phyloP scores from a whole-genome alignment of 1,140 invertebrate genomes.

The Caenorhabditis brenneri region DNA sequence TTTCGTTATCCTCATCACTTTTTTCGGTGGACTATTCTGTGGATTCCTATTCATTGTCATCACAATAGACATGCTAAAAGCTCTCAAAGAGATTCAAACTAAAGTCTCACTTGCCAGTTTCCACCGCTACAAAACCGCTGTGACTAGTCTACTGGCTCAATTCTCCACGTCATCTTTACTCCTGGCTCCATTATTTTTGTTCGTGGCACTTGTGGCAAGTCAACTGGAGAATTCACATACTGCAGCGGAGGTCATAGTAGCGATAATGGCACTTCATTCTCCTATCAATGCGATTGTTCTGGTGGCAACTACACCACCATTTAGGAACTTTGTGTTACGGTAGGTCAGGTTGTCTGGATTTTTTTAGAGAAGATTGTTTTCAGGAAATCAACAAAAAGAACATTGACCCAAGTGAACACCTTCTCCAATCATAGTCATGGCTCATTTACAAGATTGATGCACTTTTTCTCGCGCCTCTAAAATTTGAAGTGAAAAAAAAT shows the following conservation, averaged over 20 bases:
- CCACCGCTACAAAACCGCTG: not conserved
- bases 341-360: not conserved
- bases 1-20: not conserved
- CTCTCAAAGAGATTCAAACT: not conserved
- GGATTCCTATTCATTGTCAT: not conserved
- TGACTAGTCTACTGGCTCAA: not conserved
- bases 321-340: not conserved
- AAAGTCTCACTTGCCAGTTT: not conserved
- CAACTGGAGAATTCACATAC: not conserved
- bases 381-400: not conserved
- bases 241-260: not conserved
- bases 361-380: no score
- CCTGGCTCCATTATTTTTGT: not conserved
- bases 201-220: not conserved
- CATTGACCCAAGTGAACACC: not conserved
- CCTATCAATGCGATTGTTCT: not conserved
- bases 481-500: no score
- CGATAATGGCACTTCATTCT: not conserved
- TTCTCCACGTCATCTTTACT: not conserved
- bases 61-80: not conserved
- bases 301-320: not conserved
- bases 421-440: not conserved
- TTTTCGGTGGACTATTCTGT: not conserved
- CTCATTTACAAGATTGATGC: not conserved
- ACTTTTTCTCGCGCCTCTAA: not conserved